Evolutionary conservation across 2,888 invertebrate genomes (phyloP), one percentile per base, ranked within the genome.

Genomic region (Erpobdella octoculata): DNA sequence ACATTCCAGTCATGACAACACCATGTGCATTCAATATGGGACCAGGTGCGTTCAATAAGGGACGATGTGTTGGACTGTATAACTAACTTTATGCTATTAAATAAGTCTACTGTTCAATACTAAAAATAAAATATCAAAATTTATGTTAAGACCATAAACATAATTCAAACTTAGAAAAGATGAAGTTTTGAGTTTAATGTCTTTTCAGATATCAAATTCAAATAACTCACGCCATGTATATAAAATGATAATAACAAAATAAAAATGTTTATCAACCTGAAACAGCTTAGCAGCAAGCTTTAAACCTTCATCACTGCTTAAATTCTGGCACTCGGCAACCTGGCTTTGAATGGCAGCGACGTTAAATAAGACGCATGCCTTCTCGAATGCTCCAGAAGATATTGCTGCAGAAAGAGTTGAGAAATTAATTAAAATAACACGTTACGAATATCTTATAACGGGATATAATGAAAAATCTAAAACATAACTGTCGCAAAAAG

Each of bases 321-420:
- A 85, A 70, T 90, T 89, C 84, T 95, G 92, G 74, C 88, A 86
- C 15, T 91, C 88, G 0, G 93, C 97, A 9, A 93, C 87, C 72
- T 89, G 88, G 82, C 91, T 91, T 86, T 95, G 94, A 79, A 95
- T 85, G 0, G 96, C 93, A 41, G 91, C 97, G 79, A 95, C 92
- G 85, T 98, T 98, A 85, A 94, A 98, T 70, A 97, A 86, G 70
- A 97, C 89, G 80, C 96, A 95, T 71, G 93, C 89, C 81, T 92
- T 91, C 85, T 98, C 98, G 83, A 91, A 98, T 1, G 90, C 87
- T 78, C 95, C 86, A 0, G 93, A 92, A 72, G 92, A 88, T 75
- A 95, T 88, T 18, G 93, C 93, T 94, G 84, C 15, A 73, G 74
- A 72, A 46, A 46, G 2, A 46, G 46, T n/a, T n/a, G 18, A 2